These are phyloP conservation scores for Bombus consobrinus DNA, from an alignment of 1,140 invertebrate genomes.

Conservation along the genomic window DNA sequence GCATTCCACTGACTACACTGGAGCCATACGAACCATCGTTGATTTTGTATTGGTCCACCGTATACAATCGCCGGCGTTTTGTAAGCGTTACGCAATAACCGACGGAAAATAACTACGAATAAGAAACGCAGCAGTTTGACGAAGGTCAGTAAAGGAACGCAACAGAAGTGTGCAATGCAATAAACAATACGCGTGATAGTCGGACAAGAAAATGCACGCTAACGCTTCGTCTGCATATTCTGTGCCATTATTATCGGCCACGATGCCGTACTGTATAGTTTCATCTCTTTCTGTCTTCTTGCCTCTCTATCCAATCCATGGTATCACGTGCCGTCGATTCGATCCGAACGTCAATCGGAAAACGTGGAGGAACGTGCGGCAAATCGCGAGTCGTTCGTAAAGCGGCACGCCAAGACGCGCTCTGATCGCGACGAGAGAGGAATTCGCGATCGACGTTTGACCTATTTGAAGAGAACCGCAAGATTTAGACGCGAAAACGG, in stretches of 20 bases:
- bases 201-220: slow-evolving; percentile 23
- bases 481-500: slow-evolving; percentile 25
- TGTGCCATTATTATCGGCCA: slow-evolving; percentile 18
- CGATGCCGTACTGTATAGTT: background rate
- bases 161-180: slow-evolving; percentile 7
- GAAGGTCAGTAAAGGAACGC: slow-evolving; percentile 46
- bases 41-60: background rate
- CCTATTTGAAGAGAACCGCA: slow-evolving; percentile 55
- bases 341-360: slow-evolving; percentile 42
- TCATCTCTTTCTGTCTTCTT: background rate
- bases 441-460: slow-evolving; percentile 55
- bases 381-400: slow-evolving; percentile 16
- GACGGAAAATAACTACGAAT: slow-evolving; percentile 37
- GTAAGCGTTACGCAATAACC: slow-evolving; percentile 36
- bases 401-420: slow-evolving; percentile 2
- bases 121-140: slow-evolving; percentile 40
- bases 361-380: slow-evolving; percentile 53
- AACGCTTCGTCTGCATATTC: slow-evolving; percentile 37
- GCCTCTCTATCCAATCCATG: background rate
- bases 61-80: background rate
- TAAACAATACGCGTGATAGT: slow-evolving; percentile 21
- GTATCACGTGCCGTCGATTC: slow-evolving; percentile 53
- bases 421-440: slow-evolving; percentile 42
- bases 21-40: background rate
- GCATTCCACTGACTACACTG: background rate